Percentiles rank a stretch among this genome's conserved stretches.
phyloP scores from a whole-genome alignment of 2,113 vertebrate species.

The Pampusana beccarii region DNA sequence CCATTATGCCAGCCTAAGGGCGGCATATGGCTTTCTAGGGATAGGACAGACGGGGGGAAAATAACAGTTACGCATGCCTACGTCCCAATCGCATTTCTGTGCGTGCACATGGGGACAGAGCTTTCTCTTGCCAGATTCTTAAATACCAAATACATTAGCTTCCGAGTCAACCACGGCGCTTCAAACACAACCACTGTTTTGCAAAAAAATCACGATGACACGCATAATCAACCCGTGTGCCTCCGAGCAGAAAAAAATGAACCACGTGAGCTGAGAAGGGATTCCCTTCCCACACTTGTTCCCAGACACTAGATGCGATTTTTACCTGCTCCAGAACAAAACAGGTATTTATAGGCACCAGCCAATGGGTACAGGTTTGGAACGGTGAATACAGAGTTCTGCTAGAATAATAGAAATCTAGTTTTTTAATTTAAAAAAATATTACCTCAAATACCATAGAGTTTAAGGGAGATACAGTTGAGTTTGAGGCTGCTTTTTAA shows the following conservation, averaged over 20 bases:
- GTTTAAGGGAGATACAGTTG: neutral
- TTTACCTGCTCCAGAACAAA: neutral
- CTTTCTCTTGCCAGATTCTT: slow-evolving; percentile 37
- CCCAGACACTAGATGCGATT: neutral
- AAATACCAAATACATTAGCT: slow-evolving; percentile 45
- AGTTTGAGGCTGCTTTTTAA: neutral
- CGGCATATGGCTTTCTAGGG: slow-evolving; percentile 58
- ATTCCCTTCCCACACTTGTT: neutral
- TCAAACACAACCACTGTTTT: neutral
- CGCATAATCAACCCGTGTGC: neutral
- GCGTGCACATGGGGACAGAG: slow-evolving; percentile 12
- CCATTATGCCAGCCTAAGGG: slow-evolving; percentile 2
- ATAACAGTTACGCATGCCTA: slow-evolving; percentile 24
- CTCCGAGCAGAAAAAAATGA: neutral
- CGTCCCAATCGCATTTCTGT: neutral
- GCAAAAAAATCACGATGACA: neutral
- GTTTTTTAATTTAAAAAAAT: neutral
- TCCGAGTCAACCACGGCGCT: neutral
- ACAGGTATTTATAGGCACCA: neutral
- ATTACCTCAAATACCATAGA: neutral
- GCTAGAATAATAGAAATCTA: neutral
- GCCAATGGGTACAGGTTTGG: neutral
- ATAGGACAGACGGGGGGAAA: slow-evolving; percentile 16
- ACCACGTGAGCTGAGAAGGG: neutral
- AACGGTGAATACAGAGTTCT: neutral